Evolutionary conservation across 2,113 vertebrate genomes (phyloP), one percentile per base, ranked within the genome.

Genomic region (Danionella cerebrum): DNA sequence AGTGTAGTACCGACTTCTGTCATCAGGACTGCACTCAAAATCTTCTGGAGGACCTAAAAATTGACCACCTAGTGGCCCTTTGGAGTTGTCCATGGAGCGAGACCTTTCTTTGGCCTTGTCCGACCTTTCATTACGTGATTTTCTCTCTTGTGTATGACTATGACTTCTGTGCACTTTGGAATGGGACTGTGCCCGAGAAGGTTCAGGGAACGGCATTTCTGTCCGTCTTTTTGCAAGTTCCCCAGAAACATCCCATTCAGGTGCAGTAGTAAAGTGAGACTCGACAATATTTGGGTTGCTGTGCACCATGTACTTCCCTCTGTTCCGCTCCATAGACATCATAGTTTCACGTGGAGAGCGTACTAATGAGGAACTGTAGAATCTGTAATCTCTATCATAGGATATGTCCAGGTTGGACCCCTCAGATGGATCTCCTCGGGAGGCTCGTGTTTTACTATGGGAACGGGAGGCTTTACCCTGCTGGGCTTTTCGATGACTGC

Each of bases 91-190:
- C 96, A 98, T 96, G 1, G 96, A 98, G 60, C 96, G 87, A 59
- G 96, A 98, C 33, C 96, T 87, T 76, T 96, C 96, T 89, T 98
- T 98, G 84, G 94, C 95, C 82, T 98, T 98, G 86, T 83, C 94
- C 18, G 93, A 90, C 48, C 94, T 87, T 80, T 98, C 94, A 1
- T 92, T 94, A 25, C 96, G 83, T 0, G 96, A 98, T 77, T 95
- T 90, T 77, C 96, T 91, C 77, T 98, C 96, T 79, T 98, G 96
- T 2, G 95, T 98, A 87, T 98, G 96, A 80, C 94, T 97, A 85
- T 98, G 96, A 67, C 95, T 97, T 77, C 95, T 93, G 84, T 98
- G 96, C 59, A 98, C 96, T 85, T 97, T 98, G 10, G 96, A 96
- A 64, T 90, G 87, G 70, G 93, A 93, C 44, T 93, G 95, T 44